A percentile compares a stretch with the other conserved stretches of the same genome.
phyloP scores from a whole-genome alignment of 2,113 vertebrate genomes.

The Pontoporia blainvillei region DNA sequence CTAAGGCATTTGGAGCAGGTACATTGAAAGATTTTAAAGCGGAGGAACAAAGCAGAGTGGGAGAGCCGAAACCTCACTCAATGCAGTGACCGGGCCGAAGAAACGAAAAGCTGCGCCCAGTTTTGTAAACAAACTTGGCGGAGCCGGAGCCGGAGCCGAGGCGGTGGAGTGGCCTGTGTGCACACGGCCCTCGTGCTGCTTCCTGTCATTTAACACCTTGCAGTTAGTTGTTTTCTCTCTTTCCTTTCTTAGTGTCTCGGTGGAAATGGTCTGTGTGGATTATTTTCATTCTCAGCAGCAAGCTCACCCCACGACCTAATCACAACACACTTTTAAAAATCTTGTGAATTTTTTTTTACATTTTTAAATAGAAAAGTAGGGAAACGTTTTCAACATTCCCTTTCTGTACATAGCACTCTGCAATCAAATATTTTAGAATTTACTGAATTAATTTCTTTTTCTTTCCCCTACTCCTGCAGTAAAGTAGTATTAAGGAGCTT shows the following conservation, averaged over 20 bases:
- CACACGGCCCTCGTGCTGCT: not conserved
- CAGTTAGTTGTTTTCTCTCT: not conserved
- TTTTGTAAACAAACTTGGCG: too few relatives aligned
- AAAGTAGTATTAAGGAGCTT: not conserved
- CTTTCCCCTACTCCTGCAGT: not conserved
- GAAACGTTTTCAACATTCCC: not conserved
- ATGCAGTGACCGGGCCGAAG: not conserved
- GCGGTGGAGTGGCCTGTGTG: rapidly evolving
- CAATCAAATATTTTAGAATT: not conserved
- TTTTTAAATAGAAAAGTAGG: not conserved
- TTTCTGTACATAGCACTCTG: not conserved
- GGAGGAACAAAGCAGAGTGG: not conserved
- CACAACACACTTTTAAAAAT: not conserved
- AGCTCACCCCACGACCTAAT: not conserved
- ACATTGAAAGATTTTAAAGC: not conserved
- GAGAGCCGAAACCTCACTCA: not conserved
- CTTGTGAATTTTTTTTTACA: not conserved
- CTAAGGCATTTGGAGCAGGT: not conserved
- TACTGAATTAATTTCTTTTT: conserved; percentile 1
- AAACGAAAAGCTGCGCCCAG: not conserved
- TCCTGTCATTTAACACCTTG: rapidly evolving
- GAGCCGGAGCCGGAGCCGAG: too few relatives aligned
- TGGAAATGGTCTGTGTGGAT: not conserved
- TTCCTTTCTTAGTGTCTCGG: not conserved
- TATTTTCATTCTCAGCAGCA: not conserved